Base-by-base conservation (phyloP, 2,888 invertebrate genomes). In the Mamestra brassicae region DNA sequence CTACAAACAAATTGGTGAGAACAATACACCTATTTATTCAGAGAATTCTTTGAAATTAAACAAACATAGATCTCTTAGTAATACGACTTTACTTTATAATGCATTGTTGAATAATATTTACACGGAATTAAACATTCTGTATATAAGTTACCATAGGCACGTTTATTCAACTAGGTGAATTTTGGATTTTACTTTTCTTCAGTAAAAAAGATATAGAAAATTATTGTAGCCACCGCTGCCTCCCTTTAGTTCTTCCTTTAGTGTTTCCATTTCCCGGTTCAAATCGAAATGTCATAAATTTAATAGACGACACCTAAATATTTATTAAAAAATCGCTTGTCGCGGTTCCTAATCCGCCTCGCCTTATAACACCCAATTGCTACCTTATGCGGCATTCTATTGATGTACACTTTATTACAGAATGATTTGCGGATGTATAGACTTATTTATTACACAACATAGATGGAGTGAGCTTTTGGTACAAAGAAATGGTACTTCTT, bases 361-460 rank as follows among this genome's bases (percentile, higher is more conserved):
- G 76, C 76, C 72, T 26, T 80, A 57, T 55, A 68, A 8, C 55
- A 62, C 63, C 15, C 7, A 45, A 52, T 63, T 4, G 54, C 67
- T 57, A 47, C 74, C 71, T 72, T 70, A 76, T 36, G 73, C 87
- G 84, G 86, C 75, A 71, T 75, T 78, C 85, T 79, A 88, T 88
- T 89, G 87, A 90, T 89, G 88, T 85, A 67, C 85, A 71, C 83
- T 89, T 89, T 89, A 88, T 89, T 84, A 81, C 84, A 54, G 84
- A 89, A 92, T 92, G 91, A 92, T 91, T 90, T 89, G 91, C 91
- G 90, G 90, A 90, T 90, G 89, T 88, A 61, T 60, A 80, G 64
- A 52, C 70, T 78, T 86, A 85, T 83, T 87, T 85, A 87, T 86
- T 84, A 84, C 85, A 77, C 71, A 71, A 80, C 71, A 47, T 4